Base-by-base conservation (phyloP, 2,113 vertebrate genomes). In the Triplophysa rosa region DNA sequence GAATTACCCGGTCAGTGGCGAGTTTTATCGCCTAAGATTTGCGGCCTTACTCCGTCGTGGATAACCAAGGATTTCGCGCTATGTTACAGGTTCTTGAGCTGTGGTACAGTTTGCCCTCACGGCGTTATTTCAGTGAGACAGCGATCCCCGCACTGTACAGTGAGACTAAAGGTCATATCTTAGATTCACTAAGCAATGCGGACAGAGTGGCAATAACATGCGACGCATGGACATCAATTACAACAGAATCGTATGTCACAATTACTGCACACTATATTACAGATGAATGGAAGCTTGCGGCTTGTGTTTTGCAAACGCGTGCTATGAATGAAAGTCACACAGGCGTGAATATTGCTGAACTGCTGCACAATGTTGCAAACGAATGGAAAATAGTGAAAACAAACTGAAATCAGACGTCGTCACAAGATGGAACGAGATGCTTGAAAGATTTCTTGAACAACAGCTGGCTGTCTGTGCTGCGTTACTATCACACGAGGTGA, bases 301-400 rank as follows among this genome's bases (percentile, higher is more conserved):
- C 26, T 26, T 26, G 26, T 26, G 26, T 64, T 64, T 3, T 52
- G 47, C 47, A 52, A 52, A 52, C 47, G 13, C 47, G 47, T 14
- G 47, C 12, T 9, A 52, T 52, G 47, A 16, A 63, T 19, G 40
- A 74, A 21, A 67, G 75, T 8, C 47, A 78, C 13, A 67, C 13
- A 0, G 64, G 59, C 9, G 40, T n/a, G 7, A 67, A 78, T 78
- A 52, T 78, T 23, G 75, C 29, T 17, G 49, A 67, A 29, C 64
- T n/a, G n/a, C n/a, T n/a, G n/a, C n/a, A n/a, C n/a, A n/a, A 12
- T 78, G 52, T 45, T 45, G 65, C 23, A 29, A 17, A 45, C 0
- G 16, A 78, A 47, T 78, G 76, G 54, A 13, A 78, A n/a, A 58
- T 77, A 7, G 3, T 12, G 2, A 77, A 58, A n/a, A n/a, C n/a